Evolutionary conservation across 2,888 invertebrate species (phyloP), one percentile per base, ranked within the genome.

Genomic region (Antheraea assamensis): DNA sequence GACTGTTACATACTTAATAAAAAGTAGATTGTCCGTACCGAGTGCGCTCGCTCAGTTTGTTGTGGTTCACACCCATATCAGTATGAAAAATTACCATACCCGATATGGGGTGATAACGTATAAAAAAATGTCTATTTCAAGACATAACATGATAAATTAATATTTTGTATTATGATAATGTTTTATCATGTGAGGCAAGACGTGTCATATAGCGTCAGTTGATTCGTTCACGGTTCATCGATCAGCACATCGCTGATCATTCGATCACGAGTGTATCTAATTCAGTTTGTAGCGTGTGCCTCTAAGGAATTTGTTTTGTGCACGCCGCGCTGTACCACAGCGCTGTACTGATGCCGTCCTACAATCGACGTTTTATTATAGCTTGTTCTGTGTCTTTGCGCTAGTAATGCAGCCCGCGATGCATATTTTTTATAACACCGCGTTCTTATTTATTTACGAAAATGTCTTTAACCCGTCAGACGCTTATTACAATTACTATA

Each of bases 301-400:
- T 90, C 87, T 78, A 82, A 92, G 92, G 93, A 93, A 93, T 93
- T 92, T 89, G 90, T 91, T 90, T 90, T 89, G 90, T 90, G 90
- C 90, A 89, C 90, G 88, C 85, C 80, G 35, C 78, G 75, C 75
- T 24, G 58, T 24, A 13, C 24, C 3, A 24, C 58, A 21, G 52
- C 52, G 52, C 52, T 75, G 75, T 77, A 78, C 82, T 87, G 88
- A 86, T 87, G 86, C 84, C 83, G 84, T 83, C 80, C 82, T 86
- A 88, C 87, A 87, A 90, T 89, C 87, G 88, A 85, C 83, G 89
- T 91, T 92, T 93, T 93, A 93, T 93, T 93, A 93, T 90, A 81
- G 88, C 85, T 83, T 88, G 88, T 89, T 87, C 87, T 82, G 85
- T 88, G 87, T 90, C 89, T 87, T 86, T 88, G 86, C 83, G 82